Base-by-base conservation (phyloP, 1,140 invertebrate genomes). In the Lucilia sericata region DNA sequence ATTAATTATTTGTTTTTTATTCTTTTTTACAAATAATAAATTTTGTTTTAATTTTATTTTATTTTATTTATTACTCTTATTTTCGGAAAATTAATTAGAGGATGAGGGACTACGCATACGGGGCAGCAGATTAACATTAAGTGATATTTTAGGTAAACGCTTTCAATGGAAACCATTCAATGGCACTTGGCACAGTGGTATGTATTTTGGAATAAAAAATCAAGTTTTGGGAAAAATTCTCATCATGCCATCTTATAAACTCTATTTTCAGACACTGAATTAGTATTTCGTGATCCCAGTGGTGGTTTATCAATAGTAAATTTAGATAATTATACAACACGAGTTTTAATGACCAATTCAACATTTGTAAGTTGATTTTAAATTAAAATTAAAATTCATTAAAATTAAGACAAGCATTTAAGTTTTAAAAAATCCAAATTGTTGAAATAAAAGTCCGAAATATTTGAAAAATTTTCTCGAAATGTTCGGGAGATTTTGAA, bases 101-200 rank as follows among this genome's bases (percentile, higher is more conserved):
- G 95, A 95, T 86, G 94, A 95, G 86, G 95, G 94, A 0, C 93
- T 94, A 12, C 91, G 95, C 80, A 93, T 94, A 60, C 93, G 93
- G 74, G 95, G 95, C 5, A 89, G 92, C 17, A 93, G 95, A 86
- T 93, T 96, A 47, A 92, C 93, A 5, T 91, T 96, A 82, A 92
- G 94, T 55, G 94, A 96, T 85, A 93, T 96, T 42, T 92, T 95
- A 12, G 91, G 92, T 19, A 92, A 93, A 84, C 92, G 93, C 84
- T 94, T 95, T 86, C 93, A 93, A 85, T 92, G 93, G 84, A 92
- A 91, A 82, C 92, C 92, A 0, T 96, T 96, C 88, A 96, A 96
- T 88, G 95, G 95, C 25, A 94, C 95, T 30, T 97, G 96, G 96
- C 93, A 96, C 81, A 94, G 95, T 92, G 96, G 96, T 97, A 91